phyloP scores from a whole-genome alignment of 2,888 invertebrate genomes.

The Odontocolon sp. region DNA sequence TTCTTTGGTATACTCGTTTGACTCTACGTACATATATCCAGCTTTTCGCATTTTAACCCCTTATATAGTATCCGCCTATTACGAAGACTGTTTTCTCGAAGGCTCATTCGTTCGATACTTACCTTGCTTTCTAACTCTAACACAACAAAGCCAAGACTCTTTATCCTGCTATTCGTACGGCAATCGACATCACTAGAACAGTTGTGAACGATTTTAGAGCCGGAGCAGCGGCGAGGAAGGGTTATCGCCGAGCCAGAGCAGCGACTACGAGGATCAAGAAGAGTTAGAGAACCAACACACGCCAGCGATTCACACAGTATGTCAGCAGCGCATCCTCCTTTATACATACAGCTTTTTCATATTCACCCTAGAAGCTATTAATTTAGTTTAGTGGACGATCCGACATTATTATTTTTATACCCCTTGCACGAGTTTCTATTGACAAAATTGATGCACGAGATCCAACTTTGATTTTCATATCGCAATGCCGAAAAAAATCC shows the following conservation, averaged over 20 bases:
- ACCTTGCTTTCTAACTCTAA: not conserved
- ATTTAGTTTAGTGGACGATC: not conserved
- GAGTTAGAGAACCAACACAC: conserved; percentile 85
- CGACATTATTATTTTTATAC: not conserved
- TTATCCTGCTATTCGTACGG: conserved; percentile 21
- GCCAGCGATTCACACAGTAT: conserved; percentile 86
- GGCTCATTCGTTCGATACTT: not conserved
- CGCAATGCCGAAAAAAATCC: conserved; percentile 1
- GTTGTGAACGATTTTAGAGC: conserved; percentile 77
- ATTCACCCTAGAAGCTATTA: conserved; percentile 35
- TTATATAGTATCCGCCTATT: not conserved
- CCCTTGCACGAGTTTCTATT: not conserved
- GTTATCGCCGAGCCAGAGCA: conserved; percentile 86
- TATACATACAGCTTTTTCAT: conserved; percentile 40
- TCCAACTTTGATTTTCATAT: not conserved
- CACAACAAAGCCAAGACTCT: conserved; percentile 10
- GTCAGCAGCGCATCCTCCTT: conserved; percentile 73
- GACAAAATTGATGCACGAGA: too few species aligned
- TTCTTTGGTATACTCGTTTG: not conserved
- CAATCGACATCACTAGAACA: conserved; percentile 44
- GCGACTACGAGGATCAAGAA: conserved; percentile 87
- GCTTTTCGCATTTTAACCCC: not conserved
- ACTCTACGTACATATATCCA: too few species aligned
- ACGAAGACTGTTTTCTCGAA: not conserved
- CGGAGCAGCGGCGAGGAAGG: conserved; percentile 84